Evolutionary conservation across 2,888 invertebrate genomes (phyloP), one percentile per base, ranked within the genome.

Genomic region (Horisme vitalbata): DNA sequence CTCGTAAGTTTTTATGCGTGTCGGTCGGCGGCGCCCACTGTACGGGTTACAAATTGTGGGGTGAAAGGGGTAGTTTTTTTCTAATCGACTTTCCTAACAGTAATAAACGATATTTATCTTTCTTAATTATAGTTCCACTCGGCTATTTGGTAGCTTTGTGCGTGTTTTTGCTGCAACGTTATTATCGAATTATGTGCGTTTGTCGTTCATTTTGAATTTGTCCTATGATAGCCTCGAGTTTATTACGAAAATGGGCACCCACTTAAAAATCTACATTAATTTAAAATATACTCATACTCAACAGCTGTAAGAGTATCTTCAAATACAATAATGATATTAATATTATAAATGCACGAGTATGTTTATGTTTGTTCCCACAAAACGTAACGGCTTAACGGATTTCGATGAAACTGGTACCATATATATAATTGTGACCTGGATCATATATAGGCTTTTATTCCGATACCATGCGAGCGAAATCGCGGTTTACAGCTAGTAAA

Each of bases 21-120:
- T 74, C 81, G 82, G 68, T 62, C 69, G 67, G 66, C 72, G 79
- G 83, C 82, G 83, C 83, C 82, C 87, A 86, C 85, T 82, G 89
- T 78, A 89, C 84, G 88, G 88, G 89, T 89, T 89, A 88, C 89
- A 89, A 89, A 89, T 89, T 89, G 87, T 88, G 86, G 89, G 88
- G 85, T 83, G 85, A 88, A 89, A 87, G 88, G 89, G 89, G 88
- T 87, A 86, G 83, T 85, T 89, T 89, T 26, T 88, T 89, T 86
- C 79, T 86, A 88, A 87, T 88, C 88, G 87, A 88, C 89, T 89
- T 88, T 84, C 76, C 83, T 88, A 86, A 86, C 86, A 79, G 89
- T 89, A 89, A 89, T 89, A 89, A 89, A 89, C 84, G 85, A 88
- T 89, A 89, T 89, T 89, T 89, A 89, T 89, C 89, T 89, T 89